Evolutionary conservation across 1,140 invertebrate genomes (phyloP).

Genomic region (Saxidomus purpurata): DNA sequence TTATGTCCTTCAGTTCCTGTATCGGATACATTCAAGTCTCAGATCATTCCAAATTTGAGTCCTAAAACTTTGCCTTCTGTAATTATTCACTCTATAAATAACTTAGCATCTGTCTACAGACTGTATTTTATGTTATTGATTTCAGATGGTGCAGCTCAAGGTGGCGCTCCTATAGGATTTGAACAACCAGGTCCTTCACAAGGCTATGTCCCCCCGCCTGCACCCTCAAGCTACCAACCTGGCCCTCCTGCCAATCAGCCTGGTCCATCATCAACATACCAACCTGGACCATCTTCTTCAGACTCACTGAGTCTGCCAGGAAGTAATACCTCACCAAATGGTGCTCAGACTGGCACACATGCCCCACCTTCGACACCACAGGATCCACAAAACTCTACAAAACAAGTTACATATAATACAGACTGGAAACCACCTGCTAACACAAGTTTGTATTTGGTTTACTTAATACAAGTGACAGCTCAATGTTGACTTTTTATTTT

Average conservation of each 20-base stretch:
- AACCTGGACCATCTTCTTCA: constrained; percentile 58
- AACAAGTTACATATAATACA: constrained; percentile 33
- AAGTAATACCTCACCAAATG: constrained; percentile 24
- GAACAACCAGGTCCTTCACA: constrained; percentile 48
- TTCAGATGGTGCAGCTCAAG: constrained; percentile 29
- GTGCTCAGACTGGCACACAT: constrained; percentile 72
- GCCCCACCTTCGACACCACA: constrained; percentile 82
- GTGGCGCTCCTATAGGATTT: constrained; percentile 54
- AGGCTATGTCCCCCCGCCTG: constrained; percentile 27
- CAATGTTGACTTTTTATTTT: too few species aligned
- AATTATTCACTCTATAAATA: too few species aligned
- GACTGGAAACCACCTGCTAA: constrained; percentile 79
- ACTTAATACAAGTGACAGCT: too few species aligned
- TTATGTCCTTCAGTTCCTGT: too few species aligned
- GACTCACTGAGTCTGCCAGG: constrained; percentile 53
- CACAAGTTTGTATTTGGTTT: constrained; percentile 67
- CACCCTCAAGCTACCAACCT: background rate
- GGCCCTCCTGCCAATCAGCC: background rate
- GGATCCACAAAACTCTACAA: constrained; percentile 70
- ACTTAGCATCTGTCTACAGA: too few species aligned
- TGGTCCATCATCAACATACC: constrained; percentile 22
- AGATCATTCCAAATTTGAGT: too few species aligned
- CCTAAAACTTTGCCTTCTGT: too few species aligned
- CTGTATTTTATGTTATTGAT: too few species aligned
- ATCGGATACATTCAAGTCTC: too few species aligned